phyloP scores from a whole-genome alignment of 2,888 invertebrate species.

The Eustalomyia histrio region DNA sequence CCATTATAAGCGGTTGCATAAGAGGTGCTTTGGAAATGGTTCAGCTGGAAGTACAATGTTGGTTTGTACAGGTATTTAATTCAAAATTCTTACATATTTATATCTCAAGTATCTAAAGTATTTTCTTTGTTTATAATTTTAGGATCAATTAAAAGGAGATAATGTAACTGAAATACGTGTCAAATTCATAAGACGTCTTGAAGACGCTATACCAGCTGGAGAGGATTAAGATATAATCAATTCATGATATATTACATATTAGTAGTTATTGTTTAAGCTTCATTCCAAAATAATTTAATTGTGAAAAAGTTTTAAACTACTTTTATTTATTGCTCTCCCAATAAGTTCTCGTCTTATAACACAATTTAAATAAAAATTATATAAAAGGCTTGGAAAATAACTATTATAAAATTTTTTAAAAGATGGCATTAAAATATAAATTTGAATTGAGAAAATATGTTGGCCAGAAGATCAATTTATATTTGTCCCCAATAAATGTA shows the following conservation, averaged over 20 bases:
- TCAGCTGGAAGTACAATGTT: constrained; percentile 95
- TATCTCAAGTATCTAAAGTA: not conserved
- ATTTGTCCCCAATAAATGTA: not conserved
- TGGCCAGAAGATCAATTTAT: not conserved
- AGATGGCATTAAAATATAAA: too few species aligned
- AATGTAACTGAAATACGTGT: constrained; percentile 95
- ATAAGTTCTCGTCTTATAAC: too few species aligned
- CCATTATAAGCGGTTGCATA: constrained; percentile 93
- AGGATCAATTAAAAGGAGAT: constrained; percentile 97
- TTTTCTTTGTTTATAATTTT: constrained; percentile 69
- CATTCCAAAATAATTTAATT: constrained; percentile 44
- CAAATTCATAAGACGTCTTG: constrained; percentile 95
- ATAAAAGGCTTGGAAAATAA: too few species aligned
- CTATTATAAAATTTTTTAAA: too few species aligned
- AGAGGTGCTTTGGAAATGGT: constrained; percentile 99
- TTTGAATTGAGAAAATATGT: too few species aligned
- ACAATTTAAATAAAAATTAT: too few species aligned
- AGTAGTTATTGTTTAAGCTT: constrained; percentile 34
- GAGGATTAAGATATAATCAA: constrained; percentile 89
- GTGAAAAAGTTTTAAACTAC: constrained; percentile 4
- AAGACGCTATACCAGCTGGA: constrained; percentile 98
- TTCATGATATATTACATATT: too few species aligned
- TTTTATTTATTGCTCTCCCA: not conserved
- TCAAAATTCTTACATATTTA: not conserved
- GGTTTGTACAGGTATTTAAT: constrained; percentile 88